Conservation (phyloP, 2,113 vertebrate species). For the Ceyx melanurus region DNA sequence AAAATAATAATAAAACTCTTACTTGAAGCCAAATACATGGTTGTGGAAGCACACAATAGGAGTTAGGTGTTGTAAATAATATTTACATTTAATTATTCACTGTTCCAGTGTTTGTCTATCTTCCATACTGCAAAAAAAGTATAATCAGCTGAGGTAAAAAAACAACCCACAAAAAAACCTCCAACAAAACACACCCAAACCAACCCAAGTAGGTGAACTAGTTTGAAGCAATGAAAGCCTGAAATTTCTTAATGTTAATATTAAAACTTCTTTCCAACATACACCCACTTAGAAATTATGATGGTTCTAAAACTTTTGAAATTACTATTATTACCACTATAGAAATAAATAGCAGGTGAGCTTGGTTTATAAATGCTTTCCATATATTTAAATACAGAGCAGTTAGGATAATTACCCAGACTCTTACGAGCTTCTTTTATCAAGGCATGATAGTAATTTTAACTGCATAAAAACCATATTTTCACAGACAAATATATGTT, state of each 20-base stretch:
- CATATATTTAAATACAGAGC: background rate
- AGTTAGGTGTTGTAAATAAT: background rate
- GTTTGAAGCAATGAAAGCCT: background rate
- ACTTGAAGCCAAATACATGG: background rate
- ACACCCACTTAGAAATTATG: background rate
- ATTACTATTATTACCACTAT: background rate
- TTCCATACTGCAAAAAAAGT: background rate
- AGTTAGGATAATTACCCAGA: background rate
- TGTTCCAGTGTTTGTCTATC: background rate
- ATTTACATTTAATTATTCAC: background rate
- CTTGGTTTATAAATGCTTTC: slow-evolving; percentile 16
- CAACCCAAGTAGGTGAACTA: background rate
- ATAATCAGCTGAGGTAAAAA: background rate
- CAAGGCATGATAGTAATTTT: background rate
- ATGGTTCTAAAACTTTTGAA: background rate
- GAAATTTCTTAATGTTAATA: background rate
- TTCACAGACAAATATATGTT: background rate
- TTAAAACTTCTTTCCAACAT: background rate
- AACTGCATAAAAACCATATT: background rate
- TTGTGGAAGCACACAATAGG: background rate
- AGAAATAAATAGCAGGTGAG: slow-evolving; percentile 8
- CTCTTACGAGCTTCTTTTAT: background rate
- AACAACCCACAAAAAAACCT: background rate
- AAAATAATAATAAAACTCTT: background rate
- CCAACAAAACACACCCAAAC: background rate